Conservation (phyloP, 2,888 invertebrate species). For the Heteropelma amictum region DNA sequence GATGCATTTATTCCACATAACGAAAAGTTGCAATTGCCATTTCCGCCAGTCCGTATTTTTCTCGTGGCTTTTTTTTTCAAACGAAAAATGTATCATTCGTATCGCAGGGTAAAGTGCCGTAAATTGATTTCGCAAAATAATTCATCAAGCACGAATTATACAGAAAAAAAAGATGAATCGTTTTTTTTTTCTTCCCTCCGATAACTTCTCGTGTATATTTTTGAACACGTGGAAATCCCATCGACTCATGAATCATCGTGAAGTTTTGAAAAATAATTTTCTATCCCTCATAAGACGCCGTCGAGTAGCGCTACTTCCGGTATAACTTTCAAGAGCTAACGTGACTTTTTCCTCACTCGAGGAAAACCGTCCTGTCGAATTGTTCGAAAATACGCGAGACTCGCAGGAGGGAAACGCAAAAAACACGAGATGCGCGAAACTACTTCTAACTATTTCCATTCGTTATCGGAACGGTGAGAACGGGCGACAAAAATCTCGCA, state of each 20-base stretch:
- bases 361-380: constrained; percentile 15
- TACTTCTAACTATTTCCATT: not conserved
- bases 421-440: not conserved
- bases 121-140: too few species aligned
- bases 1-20: too few species aligned
- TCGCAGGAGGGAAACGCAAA: constrained; percentile 9
- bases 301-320: constrained; percentile 6
- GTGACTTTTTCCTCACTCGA: not conserved
- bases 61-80: too few species aligned
- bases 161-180: too few species aligned
- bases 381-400: constrained; percentile 28
- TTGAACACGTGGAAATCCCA: not conserved
- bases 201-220: not conserved
- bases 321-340: constrained; percentile 29
- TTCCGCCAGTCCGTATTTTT: too few species aligned
- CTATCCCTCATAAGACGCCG: not conserved
- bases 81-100: too few species aligned
- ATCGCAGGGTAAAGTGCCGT: too few species aligned
- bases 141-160: too few species aligned
- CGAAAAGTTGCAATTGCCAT: too few species aligned
- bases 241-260: not conserved
- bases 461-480: not conserved
- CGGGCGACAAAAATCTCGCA: not conserved
- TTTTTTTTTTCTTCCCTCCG: too few species aligned
- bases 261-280: not conserved